Evolutionary conservation across 2,888 invertebrate genomes (phyloP), one percentile per base, ranked within the genome.

Genomic region (Lithodes maja): DNA sequence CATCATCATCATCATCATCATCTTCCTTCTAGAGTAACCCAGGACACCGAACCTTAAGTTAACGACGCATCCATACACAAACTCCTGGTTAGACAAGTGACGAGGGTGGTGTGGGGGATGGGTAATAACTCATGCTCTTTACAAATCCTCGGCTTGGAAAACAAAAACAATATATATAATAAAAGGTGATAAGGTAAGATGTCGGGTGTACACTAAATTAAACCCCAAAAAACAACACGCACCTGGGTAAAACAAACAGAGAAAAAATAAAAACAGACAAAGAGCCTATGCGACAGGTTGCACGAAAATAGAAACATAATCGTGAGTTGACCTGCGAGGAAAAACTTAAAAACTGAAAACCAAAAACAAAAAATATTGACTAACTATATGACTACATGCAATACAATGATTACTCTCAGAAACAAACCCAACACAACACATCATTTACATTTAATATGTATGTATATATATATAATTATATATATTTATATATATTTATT

Each of bases 381-480:
- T 86, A 89, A 83, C 79, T 85, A 85, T 77, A 82, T 85, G 89
- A 82, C 83, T 89, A 89, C 89, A 89, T 84, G 84, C 83, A 83
- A 83, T 87, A 87, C 83, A 87, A 87, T 88, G 84, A 84, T 89
- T 74, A 85, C 54, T 89, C 77, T 85, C 82, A 33, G 78, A 85
- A 89, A 89, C 89, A 89, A 89, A 89, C 89, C 89, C 89, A 89
- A 89, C 89, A 89, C 85, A 89, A 89, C 89, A 89, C 86, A 89
- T 85, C 81, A 78, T 71, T 82, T 86, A 89, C 86, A 89, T 69
- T 86, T 69, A 86, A 86, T 85, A 89, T 89, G 83, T 88, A 89
- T 82, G 74, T 88, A 69, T 71, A 71, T 71, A n/a, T 71, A 55
- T 81, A 81, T 83, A 74, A 53, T 86, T 89, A 88, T 88, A 89